Base-by-base conservation (phyloP, 2,888 invertebrate genomes). In the Lathronympha strigana region DNA sequence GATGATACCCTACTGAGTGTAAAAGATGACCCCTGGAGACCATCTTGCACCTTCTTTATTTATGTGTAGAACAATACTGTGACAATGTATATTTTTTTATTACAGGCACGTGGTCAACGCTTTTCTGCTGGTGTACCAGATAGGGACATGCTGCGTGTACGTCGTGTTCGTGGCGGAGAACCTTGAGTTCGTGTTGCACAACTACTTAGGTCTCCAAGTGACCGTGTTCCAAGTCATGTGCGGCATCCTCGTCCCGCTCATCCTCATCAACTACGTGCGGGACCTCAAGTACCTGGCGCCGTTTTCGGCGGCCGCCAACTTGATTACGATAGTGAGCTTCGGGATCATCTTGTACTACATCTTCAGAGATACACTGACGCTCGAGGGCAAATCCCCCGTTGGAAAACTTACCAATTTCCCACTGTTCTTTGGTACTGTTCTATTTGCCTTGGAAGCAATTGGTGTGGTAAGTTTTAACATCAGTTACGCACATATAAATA, bases 71-170 rank as follows among this genome's bases (percentile, higher is more conserved):
- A 8, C 17, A 17, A 5, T 40, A 36, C 15, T 38, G 15, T 15
- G 15, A 38, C 38, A 6, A 0, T 6, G 23, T 47, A 23, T n/a
- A 31, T 33, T 58, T 33, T 63, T 70, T 68, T 73, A 64, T 84
- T 81, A 82, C 90, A 96, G 96, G 63, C 94, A 95, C 71, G 84
- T 95, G 6, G 94, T 95, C 23, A 96, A 96, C 79, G 87, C 91
- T 0, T 97, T 97, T 77, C 91, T 97, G 2, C 82, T 98, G 70
- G 93, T 98, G 61, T 99, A 98, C 76, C 99, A 99, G 87, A 93
- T 99, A 75, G 99, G 99, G 51, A 97, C 98, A 54, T 98, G 99
- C 83, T 98, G 98, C 84, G 98, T 99, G 1, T 99, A 99, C 86
- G 96, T 98, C 21, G 97, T 99, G 0, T 99, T 99, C 84, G 97